Base-by-base conservation (phyloP, 2,888 invertebrate species). In the Tineola bisselliella region DNA sequence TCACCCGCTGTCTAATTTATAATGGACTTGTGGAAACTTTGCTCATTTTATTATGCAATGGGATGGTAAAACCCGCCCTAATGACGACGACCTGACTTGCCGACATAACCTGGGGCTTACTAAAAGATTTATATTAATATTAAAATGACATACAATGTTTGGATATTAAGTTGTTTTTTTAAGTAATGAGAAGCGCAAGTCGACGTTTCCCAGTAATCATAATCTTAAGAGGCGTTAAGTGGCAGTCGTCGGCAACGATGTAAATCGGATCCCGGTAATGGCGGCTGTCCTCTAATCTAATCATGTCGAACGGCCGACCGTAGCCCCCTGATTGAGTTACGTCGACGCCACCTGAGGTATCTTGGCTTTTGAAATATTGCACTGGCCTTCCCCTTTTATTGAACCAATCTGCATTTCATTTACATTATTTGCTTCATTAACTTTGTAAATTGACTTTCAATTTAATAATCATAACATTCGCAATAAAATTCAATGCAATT, bases 41-140 rank as follows among this genome's bases (percentile, higher is more conserved):
- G 81, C 73, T 81, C 86, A 87, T 87, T 87, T 87, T 87, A 87
- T 86, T 86, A 87, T 86, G 86, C 84, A 84, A 83, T 84, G 86
- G 82, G 82, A 79, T 74, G 82, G 84, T 80, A 81, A 80, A 58
- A 60, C 44, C 83, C 84, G 80, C 79, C 81, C 81, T 87, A 87
- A 86, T 82, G 86, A 86, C 79, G 77, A 69, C 76, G 79, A 81
- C 82, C 81, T 80, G 78, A 79, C 81, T 84, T 75, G 71, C 72
- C 73, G 77, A 70, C 71, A 73, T n/a, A n/a, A n/a, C n/a, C n/a
- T 79, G 76, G 68, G 74, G 78, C 80, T 79, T 82, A 80, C 83
- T 83, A 82, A 25, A 81, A 76, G 77, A 75, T 70, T 72, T 38
- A 38, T 74, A 75, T 80, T 81, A 74, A 74, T 73, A 44, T 44